A percentile compares a stretch with the other conserved stretches of the same genome.
Conservation (phyloP, 2,888 invertebrate genomes). For the Lomographa bimaculata region DNA sequence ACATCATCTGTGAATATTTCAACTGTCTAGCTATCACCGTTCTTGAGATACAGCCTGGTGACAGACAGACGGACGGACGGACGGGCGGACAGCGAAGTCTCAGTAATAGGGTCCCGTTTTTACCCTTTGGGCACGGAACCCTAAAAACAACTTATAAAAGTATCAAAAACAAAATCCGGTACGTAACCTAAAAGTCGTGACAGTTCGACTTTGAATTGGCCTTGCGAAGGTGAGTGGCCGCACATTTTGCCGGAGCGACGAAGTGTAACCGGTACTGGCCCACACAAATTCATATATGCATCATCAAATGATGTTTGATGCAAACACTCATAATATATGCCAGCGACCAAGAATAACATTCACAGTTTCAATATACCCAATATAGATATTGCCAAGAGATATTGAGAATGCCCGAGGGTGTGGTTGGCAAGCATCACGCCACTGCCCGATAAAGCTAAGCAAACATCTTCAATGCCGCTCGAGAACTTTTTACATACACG, state of each 20-base stretch:
- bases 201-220: conserved; percentile 38
- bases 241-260: conserved; percentile 33
- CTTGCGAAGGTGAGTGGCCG: conserved; percentile 57
- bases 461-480: conserved; percentile 27
- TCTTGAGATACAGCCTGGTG: too few species aligned
- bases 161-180: conserved; percentile 31
- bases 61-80: too few species aligned
- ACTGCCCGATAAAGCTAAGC: conserved; percentile 46
- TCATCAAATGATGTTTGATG: conserved; percentile 20
- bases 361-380: conserved; percentile 10
- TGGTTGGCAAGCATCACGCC: conserved; percentile 41
- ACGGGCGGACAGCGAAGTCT: too few species aligned
- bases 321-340: conserved; percentile 10
- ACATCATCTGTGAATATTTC: too few species aligned
- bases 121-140: too few species aligned
- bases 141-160: not conserved
- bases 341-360: conserved; percentile 6
- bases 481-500: conserved; percentile 3
- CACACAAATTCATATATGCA: conserved; percentile 25
- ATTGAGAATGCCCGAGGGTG: conserved; percentile 38
- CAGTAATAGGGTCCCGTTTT: too few species aligned
- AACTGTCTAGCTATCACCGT: too few species aligned
- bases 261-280: conserved; percentile 28
- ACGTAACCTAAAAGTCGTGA: conserved; percentile 37
- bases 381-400: conserved; percentile 20